A percentile compares a stretch with the other conserved stretches of the same genome.
These are phyloP conservation scores for Archips crataeganus DNA, from an alignment of 2,888 invertebrate species.

Conservation along the genomic window DNA sequence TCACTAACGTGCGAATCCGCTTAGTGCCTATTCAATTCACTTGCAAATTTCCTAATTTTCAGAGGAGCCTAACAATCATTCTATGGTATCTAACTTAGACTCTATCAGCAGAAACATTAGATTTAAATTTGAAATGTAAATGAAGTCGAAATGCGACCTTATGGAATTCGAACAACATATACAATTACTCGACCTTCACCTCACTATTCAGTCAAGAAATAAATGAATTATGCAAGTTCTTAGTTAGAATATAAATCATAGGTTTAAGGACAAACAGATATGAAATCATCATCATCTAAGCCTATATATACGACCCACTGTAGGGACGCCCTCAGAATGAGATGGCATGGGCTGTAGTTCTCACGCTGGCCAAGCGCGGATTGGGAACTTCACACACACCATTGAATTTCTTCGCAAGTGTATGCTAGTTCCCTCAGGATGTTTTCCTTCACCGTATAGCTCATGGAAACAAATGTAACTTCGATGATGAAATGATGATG, in stretches of 20 bases:
- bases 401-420: no score
- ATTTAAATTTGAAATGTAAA: neutral
- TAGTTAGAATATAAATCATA: slow-evolving; percentile 6
- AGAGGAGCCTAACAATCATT: neutral
- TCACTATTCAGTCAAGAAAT: slow-evolving; percentile 17
- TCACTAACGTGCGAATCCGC: slow-evolving; percentile 31
- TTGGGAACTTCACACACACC: no score
- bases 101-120: neutral
- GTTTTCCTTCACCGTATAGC: no score
- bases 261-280: neutral
- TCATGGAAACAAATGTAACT: no score
- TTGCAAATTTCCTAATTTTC: neutral
- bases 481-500: no score
- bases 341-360: no score
- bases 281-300: no score
- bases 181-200: slow-evolving; percentile 41
- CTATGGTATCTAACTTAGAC: neutral
- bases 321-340: no score
- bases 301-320: no score
- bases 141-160: neutral
- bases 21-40: slow-evolving; percentile 32
- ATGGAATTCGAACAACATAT: neutral
- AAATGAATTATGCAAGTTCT: slow-evolving; percentile 13
- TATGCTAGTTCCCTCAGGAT: no score
- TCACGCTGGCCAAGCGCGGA: no score